Conservation (phyloP, 2,113 vertebrate genomes). For the Nothocercus julius region DNA sequence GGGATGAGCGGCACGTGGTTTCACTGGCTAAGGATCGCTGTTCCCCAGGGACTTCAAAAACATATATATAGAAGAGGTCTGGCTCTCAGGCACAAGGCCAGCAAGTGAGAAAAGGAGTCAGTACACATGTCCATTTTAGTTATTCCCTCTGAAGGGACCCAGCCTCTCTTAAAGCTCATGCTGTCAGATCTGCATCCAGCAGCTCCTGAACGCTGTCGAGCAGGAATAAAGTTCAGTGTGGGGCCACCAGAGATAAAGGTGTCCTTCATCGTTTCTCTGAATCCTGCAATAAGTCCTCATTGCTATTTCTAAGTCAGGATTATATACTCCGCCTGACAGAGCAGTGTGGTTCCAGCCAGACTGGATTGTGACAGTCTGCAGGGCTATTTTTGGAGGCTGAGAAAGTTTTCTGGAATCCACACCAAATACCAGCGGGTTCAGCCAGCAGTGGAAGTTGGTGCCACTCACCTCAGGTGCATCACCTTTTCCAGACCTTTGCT, state of each 20-base stretch:
- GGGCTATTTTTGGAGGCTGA: slow-evolving; percentile 52
- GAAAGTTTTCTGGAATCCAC: slow-evolving; percentile 42
- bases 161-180: neutral
- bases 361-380: neutral
- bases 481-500: slow-evolving; percentile 25
- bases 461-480: slow-evolving; percentile 30
- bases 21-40: slow-evolving; percentile 32
- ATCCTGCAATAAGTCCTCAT: neutral
- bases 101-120: slow-evolving; percentile 10
- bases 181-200: neutral
- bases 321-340: neutral
- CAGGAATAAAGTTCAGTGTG: neutral
- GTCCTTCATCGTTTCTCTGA: neutral
- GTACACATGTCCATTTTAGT: slow-evolving; percentile 40
- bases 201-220: neutral
- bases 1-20: slow-evolving; percentile 30
- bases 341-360: neutral
- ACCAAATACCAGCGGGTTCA: slow-evolving; percentile 52
- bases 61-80: slow-evolving; percentile 68
- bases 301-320: neutral
- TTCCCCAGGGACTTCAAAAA: slow-evolving; percentile 45
- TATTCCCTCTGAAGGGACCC: neutral
- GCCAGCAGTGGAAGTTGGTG: slow-evolving; percentile 18
- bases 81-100: slow-evolving; percentile 46
- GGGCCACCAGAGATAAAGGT: neutral